Percentiles rank a stretch among this genome's conserved stretches.
These are phyloP conservation scores for Gambelia wislizenii DNA, from an alignment of 2,797 vertebrate genomes.

Conservation along the genomic window DNA sequence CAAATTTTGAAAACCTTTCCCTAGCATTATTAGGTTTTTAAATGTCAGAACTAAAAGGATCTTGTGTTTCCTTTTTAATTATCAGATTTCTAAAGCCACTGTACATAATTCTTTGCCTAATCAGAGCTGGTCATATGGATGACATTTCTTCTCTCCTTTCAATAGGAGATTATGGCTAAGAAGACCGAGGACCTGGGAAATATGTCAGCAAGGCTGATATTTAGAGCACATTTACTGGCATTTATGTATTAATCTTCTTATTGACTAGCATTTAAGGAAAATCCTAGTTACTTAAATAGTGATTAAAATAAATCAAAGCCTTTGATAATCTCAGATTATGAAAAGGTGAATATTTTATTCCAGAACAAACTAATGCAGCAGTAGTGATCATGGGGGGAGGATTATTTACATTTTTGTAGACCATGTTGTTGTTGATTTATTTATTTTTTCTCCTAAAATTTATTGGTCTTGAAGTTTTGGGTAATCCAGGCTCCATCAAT, in stretches of 20 bases:
- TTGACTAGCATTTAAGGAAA: slow-evolving; percentile 78
- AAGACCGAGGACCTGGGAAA: slow-evolving; percentile 79
- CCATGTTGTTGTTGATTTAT: not conserved
- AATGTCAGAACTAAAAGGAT: slow-evolving; percentile 72
- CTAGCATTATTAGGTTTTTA: slow-evolving; percentile 65
- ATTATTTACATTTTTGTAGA: not conserved
- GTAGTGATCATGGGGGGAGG: not conserved
- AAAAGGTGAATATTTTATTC: slow-evolving; percentile 43
- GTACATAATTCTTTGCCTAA: slow-evolving; percentile 78
- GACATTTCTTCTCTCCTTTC: slow-evolving; percentile 80
- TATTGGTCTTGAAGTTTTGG: not conserved
- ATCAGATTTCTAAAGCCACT: slow-evolving; percentile 77
- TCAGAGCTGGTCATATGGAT: slow-evolving; percentile 77
- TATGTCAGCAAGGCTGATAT: slow-evolving; percentile 80
- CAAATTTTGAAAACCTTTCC: slow-evolving; percentile 57
- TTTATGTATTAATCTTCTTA: slow-evolving; percentile 85
- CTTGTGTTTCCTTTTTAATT: slow-evolving; percentile 73
- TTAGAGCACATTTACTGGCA: slow-evolving; percentile 83
- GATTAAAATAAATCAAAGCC: slow-evolving; percentile 73
- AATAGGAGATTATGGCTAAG: slow-evolving; percentile 82
- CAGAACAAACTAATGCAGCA: accelerated
- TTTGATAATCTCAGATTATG: slow-evolving; percentile 64
- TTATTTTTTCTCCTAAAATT: not conserved
- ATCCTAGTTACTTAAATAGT: slow-evolving; percentile 69
- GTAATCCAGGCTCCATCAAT: not conserved